Base-by-base conservation (phyloP, 1,140 invertebrate genomes). In the Augochlora pura region DNA sequence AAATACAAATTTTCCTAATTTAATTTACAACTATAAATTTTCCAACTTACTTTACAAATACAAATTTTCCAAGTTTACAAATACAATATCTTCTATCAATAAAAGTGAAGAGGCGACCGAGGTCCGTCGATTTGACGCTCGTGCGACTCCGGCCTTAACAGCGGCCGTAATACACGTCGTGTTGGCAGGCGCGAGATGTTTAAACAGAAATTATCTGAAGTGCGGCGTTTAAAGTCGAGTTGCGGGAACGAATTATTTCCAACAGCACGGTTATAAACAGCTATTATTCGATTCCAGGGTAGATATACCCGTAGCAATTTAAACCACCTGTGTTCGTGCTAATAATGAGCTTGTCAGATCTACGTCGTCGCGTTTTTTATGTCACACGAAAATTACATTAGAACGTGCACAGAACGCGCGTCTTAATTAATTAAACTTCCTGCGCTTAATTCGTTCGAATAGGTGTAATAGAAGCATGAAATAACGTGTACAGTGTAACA, bases 301-400 rank as follows among this genome's bases (percentile, higher is more conserved):
- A 77, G 75, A 77, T 77, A 77, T 10, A 52, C 67, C n/a, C n/a
- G 16, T 21, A 14, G 42, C 46, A 77, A 71, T 77, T 77, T 54
- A 49, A 39, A 32, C 57, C 59, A 63, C 71, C 54, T 39, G 46
- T 42, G 75, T 71, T 71, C 67, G 66, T 77, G 67, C 5, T 71
- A 54, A 71, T 64, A 71, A 64, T 46, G 23, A 39, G 9, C 75
- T 71, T 77, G 75, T 77, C 68, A 25, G 75, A 77, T 71, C 46
- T 18, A 38, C n/a, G 67, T 42, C 60, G 42, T 16, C n/a, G 59
- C n/a, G 16, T 54, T 71, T 52, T 71, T 60, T 71, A 52, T 63
- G 59, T 32, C 59, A 25, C 16, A 27, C n/a, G 46, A 25, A 54
- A 63, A 27, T 77, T 77, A 42, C 14, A 27, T 52, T 27, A 16